Evolutionary conservation across 2,797 vertebrate species (phyloP).

Genomic region (Melanotaenia parkinsoni): DNA sequence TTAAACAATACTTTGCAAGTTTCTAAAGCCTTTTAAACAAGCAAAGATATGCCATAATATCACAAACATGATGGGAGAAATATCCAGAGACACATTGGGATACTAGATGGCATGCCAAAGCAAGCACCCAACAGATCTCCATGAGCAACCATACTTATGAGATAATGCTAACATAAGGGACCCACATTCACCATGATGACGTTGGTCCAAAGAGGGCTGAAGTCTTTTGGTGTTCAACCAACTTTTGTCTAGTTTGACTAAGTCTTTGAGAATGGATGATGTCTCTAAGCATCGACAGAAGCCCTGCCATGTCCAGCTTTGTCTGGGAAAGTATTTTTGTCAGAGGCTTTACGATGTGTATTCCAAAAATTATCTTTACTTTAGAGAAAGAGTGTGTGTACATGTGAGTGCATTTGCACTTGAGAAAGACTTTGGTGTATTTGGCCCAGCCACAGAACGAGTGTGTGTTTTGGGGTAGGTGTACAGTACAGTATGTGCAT

Average conservation of each 20-base stretch:
- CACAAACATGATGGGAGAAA: conserved; percentile 26
- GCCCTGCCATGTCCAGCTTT: conserved; percentile 71
- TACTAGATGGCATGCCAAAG: conserved; percentile 45
- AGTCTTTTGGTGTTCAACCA: conserved; percentile 65
- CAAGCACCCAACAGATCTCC: conserved; percentile 45
- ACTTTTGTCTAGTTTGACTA: conserved; percentile 71
- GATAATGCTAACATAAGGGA: conserved; percentile 47
- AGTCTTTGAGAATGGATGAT: conserved; percentile 72
- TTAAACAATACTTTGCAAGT: conserved; percentile 10
- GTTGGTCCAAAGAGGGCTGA: conserved; percentile 50
- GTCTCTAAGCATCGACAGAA: conserved; percentile 70
- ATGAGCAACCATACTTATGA: conserved; percentile 37
- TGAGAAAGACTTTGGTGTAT: conserved; percentile 67
- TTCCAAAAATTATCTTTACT: conserved; percentile 61
- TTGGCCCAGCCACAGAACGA: conserved; percentile 60
- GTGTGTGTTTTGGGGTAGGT: conserved; percentile 41
- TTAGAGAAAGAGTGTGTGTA: conserved; percentile 49
- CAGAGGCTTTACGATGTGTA: conserved; percentile 58
- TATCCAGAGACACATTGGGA: conserved; percentile 27
- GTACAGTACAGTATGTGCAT: conserved; percentile 45
- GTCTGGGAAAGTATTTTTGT: conserved; percentile 45
- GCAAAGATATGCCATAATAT: conserved; percentile 23
- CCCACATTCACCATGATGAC: conserved; percentile 38
- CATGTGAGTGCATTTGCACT: conserved; percentile 55
- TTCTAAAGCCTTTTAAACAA: conserved; percentile 20